These are phyloP conservation scores for Euplexia lucipara DNA, from an alignment of 2,888 invertebrate genomes.

Conservation along the genomic window DNA sequence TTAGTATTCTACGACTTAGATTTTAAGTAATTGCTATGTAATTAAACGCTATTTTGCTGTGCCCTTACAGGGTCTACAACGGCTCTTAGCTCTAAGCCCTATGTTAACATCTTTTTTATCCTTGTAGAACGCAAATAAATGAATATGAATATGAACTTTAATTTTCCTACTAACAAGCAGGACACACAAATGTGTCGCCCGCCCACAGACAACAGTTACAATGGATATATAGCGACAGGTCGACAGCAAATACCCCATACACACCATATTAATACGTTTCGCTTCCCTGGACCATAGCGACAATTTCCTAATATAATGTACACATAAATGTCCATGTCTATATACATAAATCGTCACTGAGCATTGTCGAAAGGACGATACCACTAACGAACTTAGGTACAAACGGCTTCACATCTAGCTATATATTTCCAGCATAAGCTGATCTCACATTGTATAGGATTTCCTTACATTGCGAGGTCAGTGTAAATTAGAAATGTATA, in stretches of 20 bases:
- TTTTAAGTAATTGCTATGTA: too few relatives aligned
- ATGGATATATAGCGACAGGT: conserved; percentile 32
- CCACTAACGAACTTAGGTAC: neutral
- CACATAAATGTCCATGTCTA: conserved; percentile 38
- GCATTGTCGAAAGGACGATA: conserved; percentile 2
- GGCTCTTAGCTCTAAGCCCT: too few relatives aligned
- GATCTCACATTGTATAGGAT: neutral
- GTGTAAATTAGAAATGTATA: too few relatives aligned
- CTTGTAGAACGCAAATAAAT: too few relatives aligned
- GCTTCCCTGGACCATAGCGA: conserved; percentile 17
- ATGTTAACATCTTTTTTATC: too few relatives aligned
- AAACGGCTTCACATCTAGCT: too few relatives aligned
- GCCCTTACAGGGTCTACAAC: too few relatives aligned
- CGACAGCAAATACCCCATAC: conserved; percentile 30
- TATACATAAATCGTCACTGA: neutral
- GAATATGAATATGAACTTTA: too few relatives aligned
- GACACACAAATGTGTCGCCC: neutral
- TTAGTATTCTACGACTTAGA: too few relatives aligned
- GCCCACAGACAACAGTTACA: conserved; percentile 17
- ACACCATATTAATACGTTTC: conserved; percentile 46
- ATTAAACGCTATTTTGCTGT: too few relatives aligned
- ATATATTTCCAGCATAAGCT: too few relatives aligned
- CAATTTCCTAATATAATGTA: conserved; percentile 28
- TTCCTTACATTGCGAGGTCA: neutral
- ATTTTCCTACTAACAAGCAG: neutral